Conservation (phyloP, 2,888 invertebrate species). For the Aromia moschata region DNA sequence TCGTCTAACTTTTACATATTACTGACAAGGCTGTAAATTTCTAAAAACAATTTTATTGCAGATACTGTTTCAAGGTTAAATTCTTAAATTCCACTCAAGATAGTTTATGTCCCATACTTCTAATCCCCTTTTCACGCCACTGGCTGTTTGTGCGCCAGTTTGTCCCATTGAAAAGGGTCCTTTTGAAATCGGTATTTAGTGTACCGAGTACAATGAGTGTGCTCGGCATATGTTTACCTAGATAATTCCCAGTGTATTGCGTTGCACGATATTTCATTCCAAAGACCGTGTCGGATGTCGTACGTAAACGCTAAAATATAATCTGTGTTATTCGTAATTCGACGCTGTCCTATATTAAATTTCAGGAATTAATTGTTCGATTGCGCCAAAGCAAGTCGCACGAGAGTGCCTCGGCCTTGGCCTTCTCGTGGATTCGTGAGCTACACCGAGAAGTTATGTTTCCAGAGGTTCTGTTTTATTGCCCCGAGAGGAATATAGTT, state of each 20-base stretch:
- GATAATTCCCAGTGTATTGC: slow-evolving; percentile 37
- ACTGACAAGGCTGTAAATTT: no score
- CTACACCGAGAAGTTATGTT: no score
- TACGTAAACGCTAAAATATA: slow-evolving; percentile 25
- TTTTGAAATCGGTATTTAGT: slow-evolving; percentile 44
- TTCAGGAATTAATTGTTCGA: slow-evolving; percentile 22
- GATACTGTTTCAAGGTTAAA: no score
- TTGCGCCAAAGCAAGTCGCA: no score
- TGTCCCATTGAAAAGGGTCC: slow-evolving; percentile 35
- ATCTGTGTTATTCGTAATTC: slow-evolving; percentile 26
- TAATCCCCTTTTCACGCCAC: slow-evolving; percentile 18
- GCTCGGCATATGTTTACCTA: slow-evolving; percentile 41
- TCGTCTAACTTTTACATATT: no score
- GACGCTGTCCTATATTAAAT: slow-evolving; percentile 21
- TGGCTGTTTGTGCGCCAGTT: slow-evolving; percentile 32
- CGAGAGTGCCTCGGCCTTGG: no score
- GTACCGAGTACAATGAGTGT: slow-evolving; percentile 37
- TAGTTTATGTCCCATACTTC: no score
- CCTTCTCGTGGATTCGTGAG: neutral
- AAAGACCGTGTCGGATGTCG: slow-evolving; percentile 38
- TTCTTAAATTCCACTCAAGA: no score
- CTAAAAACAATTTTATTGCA: no score
- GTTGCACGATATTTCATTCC: slow-evolving; percentile 29
- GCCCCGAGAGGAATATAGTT: no score
- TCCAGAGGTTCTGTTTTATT: no score